Conservation (phyloP, 2,113 vertebrate genomes). For the Bufo gargarizans region DNA sequence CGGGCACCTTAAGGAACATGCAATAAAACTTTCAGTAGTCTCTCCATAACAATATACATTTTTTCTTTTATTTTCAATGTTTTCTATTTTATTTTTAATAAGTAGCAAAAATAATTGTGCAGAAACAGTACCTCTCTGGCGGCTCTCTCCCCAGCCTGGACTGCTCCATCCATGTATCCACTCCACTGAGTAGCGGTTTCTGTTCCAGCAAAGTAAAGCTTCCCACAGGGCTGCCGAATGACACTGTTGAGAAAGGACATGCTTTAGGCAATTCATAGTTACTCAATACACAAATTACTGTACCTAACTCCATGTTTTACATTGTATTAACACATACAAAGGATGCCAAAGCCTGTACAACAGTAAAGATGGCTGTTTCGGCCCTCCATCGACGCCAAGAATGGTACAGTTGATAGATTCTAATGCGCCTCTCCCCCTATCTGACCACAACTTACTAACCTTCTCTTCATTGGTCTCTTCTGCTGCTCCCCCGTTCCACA, state of each 20-base stretch:
- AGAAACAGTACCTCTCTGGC: conserved; percentile 77
- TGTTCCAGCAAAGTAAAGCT: conserved; percentile 80
- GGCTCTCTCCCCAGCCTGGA: conserved; percentile 80
- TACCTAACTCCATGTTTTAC: neutral
- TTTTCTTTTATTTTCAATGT: neutral
- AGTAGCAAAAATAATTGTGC: neutral
- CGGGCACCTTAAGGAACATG: neutral
- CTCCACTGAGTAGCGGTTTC: conserved; percentile 84
- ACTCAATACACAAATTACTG: neutral
- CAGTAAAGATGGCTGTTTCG: too few species aligned
- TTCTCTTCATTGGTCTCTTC: too few species aligned
- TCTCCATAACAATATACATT: neutral
- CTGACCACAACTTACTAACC: too few species aligned
- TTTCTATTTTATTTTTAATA: neutral
- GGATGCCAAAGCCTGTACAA: too few species aligned
- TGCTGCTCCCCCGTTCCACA: too few species aligned
- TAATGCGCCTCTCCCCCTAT: too few species aligned
- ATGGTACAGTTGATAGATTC: too few species aligned
- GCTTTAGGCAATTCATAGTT: conserved; percentile 26
- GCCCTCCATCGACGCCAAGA: too few species aligned
- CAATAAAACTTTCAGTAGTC: neutral
- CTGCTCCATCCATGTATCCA: conserved; percentile 84
- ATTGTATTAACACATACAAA: too few species aligned
- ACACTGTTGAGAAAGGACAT: conserved; percentile 69
- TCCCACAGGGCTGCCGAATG: conserved; percentile 76